Conservation (phyloP, 2,888 invertebrate species). For the Apamea sordens region DNA sequence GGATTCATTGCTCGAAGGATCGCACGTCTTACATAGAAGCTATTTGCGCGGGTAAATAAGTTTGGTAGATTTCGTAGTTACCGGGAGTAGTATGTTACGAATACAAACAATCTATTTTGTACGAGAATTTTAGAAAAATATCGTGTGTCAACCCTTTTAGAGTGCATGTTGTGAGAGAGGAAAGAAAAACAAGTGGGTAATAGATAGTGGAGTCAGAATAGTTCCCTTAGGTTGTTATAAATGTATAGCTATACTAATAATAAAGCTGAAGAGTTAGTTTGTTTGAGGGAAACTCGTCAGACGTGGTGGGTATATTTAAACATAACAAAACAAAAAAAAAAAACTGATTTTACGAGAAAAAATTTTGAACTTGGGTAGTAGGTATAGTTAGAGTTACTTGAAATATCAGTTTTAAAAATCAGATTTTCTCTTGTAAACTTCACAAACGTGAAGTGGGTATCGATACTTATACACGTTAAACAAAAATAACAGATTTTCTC, state of each 20-base stretch:
- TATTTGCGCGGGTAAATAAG: conserved; percentile 61
- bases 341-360: no score
- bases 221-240: not conserved
- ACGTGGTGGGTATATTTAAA: no score
- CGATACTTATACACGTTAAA: no score
- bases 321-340: no score
- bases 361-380: no score
- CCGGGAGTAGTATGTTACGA: conserved; percentile 22
- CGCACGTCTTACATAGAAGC: conserved; percentile 53
- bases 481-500: no score
- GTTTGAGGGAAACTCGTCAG: no score
- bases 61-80: conserved; percentile 49
- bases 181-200: conserved; percentile 3
- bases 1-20: conserved; percentile 60
- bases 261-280: no score
- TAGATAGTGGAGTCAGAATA: not conserved
- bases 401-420: no score
- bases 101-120: conserved; percentile 40
- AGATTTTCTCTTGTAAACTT: no score
- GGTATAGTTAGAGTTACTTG: no score
- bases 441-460: no score
- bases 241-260: not conserved
- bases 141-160: conserved; percentile 32
- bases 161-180: not conserved
- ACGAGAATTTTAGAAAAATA: conserved; percentile 41